phyloP scores from a whole-genome alignment of 2,888 invertebrate species.

The Nomada fucata region DNA sequence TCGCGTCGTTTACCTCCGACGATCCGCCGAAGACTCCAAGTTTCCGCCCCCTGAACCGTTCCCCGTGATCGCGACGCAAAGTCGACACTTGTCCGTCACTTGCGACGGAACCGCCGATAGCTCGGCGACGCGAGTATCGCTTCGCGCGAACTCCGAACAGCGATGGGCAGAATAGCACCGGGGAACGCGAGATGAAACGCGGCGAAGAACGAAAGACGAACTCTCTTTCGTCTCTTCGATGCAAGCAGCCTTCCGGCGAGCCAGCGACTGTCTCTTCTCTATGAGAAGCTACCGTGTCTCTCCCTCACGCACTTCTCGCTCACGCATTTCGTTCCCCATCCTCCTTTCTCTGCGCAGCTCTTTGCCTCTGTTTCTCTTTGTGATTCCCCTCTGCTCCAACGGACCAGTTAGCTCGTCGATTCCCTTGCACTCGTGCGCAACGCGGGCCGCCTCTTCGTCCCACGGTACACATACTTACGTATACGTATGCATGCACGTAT shows the following conservation, averaged over 20 bases:
- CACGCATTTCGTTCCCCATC: slow-evolving; percentile 50
- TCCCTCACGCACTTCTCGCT: slow-evolving; percentile 62
- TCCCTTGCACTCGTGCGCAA: slow-evolving; percentile 10
- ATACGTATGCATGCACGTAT: background rate
- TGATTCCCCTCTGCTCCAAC: background rate
- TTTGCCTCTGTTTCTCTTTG: background rate
- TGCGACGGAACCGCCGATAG: background rate
- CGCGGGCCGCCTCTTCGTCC: background rate
- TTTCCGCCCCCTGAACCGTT: background rate
- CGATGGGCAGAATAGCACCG: background rate
- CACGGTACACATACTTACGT: background rate
- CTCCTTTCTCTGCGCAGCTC: background rate
- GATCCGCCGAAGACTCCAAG: background rate
- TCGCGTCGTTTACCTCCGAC: slow-evolving; percentile 31
- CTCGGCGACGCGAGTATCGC: background rate
- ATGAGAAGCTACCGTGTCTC: slow-evolving; percentile 72
- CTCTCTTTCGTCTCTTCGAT: slow-evolving; percentile 69
- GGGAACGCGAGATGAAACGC: background rate
- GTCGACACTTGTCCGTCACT: slow-evolving; percentile 2
- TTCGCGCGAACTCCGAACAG: no score
- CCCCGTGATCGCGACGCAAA: slow-evolving; percentile 10
- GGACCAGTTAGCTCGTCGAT: slow-evolving; percentile 26
- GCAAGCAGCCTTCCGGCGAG: slow-evolving; percentile 73
- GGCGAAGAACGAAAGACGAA: slow-evolving; percentile 31
- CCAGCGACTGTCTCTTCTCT: slow-evolving; percentile 77